phyloP scores from a whole-genome alignment of 2,113 vertebrate genomes.

The Pterophyllum scalare region DNA sequence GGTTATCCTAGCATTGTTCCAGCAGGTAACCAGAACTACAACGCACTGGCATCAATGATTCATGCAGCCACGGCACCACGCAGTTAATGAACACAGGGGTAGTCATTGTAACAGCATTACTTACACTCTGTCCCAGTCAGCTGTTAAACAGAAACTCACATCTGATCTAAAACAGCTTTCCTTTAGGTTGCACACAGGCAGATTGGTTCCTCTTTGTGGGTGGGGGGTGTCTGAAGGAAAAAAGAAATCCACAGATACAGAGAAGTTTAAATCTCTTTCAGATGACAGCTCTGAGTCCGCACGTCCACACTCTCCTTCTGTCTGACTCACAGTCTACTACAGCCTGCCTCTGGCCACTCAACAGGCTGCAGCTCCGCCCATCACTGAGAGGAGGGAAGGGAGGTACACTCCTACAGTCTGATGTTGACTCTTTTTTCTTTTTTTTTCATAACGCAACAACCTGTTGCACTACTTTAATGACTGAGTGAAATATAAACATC shows the following conservation, averaged over 20 bases:
- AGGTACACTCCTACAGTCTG: neutral
- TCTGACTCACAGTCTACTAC: slow-evolving; percentile 70
- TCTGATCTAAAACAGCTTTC: slow-evolving; percentile 30
- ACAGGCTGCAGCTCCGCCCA: slow-evolving; percentile 64
- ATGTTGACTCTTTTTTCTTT: slow-evolving; percentile 22
- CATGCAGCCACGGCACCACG: slow-evolving; percentile 50
- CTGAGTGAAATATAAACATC: neutral
- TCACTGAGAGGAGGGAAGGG: slow-evolving; percentile 7
- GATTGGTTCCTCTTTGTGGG: slow-evolving; percentile 22
- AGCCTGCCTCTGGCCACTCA: slow-evolving; percentile 50
- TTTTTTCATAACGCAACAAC: neutral
- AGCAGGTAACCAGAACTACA: slow-evolving; percentile 65
- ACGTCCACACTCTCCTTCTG: slow-evolving; percentile 58
- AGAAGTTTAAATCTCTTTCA: slow-evolving; percentile 11
- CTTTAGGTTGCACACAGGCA: slow-evolving; percentile 24
- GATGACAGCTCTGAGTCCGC: slow-evolving; percentile 55
- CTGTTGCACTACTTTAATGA: neutral
- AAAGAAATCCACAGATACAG: slow-evolving; percentile 58
- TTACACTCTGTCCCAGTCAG: slow-evolving; percentile 59
- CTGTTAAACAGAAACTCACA: slow-evolving; percentile 32
- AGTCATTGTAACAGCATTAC: slow-evolving; percentile 60
- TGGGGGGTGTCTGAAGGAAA: slow-evolving; percentile 28
- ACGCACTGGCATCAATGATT: slow-evolving; percentile 69
- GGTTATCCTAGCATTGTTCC: slow-evolving; percentile 37
- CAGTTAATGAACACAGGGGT: slow-evolving; percentile 65